Conservation (phyloP, 1,140 invertebrate genomes). For the Bombus difficillimus region DNA sequence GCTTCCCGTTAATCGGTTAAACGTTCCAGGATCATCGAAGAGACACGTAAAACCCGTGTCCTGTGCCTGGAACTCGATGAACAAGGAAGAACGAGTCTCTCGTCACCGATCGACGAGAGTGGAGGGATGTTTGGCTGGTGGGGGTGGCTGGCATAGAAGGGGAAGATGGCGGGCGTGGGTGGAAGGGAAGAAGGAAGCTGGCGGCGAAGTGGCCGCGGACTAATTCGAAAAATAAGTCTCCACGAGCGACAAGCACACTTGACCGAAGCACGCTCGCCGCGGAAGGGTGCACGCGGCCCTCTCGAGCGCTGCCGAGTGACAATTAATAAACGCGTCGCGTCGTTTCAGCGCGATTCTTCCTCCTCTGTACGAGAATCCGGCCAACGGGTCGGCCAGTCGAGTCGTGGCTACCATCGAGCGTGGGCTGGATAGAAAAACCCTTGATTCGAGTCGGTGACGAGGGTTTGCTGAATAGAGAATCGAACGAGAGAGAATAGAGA, state of each 20-base stretch:
- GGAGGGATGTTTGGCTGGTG: slow-evolving; percentile 47
- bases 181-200: slow-evolving; percentile 48
- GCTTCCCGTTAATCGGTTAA: not conserved
- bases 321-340: slow-evolving; percentile 56
- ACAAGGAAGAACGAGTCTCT: not conserved
- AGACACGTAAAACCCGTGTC: not conserved
- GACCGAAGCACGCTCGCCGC: slow-evolving; percentile 79
- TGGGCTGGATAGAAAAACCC: not conserved
- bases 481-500: not conserved
- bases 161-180: slow-evolving; percentile 60
- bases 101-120: slow-evolving; percentile 14
- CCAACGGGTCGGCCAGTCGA: slow-evolving; percentile 11
- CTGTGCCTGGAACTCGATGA: not conserved
- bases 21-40: not conserved
- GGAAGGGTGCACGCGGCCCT: slow-evolving; percentile 64
- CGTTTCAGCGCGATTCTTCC: slow-evolving; percentile 1
- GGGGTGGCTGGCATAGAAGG: slow-evolving; percentile 55
- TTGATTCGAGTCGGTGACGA: not conserved
- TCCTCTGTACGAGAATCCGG: not conserved
- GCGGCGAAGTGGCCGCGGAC: slow-evolving; percentile 72
- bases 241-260: slow-evolving; percentile 79
- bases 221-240: slow-evolving; percentile 79
- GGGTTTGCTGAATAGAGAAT: not conserved
- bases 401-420: slow-evolving; percentile 18
- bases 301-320: slow-evolving; percentile 63